A percentile compares a stretch with the other conserved stretches of the same genome.
These are phyloP conservation scores for Druon quercuslanigerum DNA, from an alignment of 1,140 invertebrate genomes.

Conservation along the genomic window DNA sequence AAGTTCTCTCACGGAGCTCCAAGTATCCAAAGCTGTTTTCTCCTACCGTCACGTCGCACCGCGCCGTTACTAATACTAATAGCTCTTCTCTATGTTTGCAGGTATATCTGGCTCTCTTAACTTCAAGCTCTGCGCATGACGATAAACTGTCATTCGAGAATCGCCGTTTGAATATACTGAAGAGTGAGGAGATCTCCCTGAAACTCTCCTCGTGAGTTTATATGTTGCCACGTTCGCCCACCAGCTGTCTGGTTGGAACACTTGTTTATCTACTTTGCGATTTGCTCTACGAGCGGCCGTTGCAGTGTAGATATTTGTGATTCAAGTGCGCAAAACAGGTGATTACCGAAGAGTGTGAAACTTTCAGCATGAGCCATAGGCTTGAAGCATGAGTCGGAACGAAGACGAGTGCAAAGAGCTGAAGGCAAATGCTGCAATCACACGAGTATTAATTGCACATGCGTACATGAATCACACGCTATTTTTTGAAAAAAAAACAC, in stretches of 20 bases:
- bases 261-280: constrained; percentile 35
- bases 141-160: constrained; percentile 22
- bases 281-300: constrained; percentile 28
- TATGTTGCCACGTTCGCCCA: neutral
- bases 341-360: too few species aligned
- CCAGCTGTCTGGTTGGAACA: constrained; percentile 4
- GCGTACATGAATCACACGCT: too few species aligned
- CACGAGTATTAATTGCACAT: too few species aligned
- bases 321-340: too few species aligned
- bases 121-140: neutral
- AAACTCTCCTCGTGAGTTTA: neutral
- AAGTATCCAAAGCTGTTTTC: constrained; percentile 4
- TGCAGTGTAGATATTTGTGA: too few species aligned
- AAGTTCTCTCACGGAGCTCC: constrained; percentile 1
- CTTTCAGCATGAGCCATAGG: too few species aligned
- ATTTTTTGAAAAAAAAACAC: too few species aligned
- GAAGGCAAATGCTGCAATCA: too few species aligned
- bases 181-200: constrained; percentile 22
- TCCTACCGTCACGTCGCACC: neutral
- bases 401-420: too few species aligned
- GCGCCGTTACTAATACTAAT: neutral
- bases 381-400: too few species aligned
- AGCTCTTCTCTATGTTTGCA: constrained; percentile 16
- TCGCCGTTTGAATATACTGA: neutral
- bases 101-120: neutral